Evolutionary conservation across 2,888 invertebrate genomes (phyloP).

Genomic region (Halocaridina rubra): DNA sequence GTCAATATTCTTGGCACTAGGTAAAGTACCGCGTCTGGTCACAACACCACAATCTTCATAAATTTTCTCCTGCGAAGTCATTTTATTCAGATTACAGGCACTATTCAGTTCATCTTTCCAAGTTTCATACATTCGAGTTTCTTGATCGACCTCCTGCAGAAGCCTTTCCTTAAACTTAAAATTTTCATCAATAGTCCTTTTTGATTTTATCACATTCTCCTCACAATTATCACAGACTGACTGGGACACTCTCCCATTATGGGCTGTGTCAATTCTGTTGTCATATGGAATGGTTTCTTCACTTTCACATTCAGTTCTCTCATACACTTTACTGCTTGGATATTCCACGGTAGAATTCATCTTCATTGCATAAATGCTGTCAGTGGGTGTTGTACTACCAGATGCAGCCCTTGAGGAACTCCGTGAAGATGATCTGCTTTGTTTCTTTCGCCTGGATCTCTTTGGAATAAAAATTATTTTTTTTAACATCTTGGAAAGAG

Average conservation of each 20-base stretch:
- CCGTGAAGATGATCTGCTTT: conserved; percentile 33
- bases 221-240: conserved; percentile 41
- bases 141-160: background rate
- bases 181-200: background rate
- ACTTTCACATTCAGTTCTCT: background rate
- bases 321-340: background rate
- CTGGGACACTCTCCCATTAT: conserved; percentile 1
- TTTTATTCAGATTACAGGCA: background rate
- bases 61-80: background rate
- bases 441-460: conserved; percentile 24
- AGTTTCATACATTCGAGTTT: background rate
- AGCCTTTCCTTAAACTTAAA: background rate
- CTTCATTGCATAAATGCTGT: background rate
- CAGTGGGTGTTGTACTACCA: conserved; percentile 21
- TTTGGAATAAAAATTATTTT: no score
- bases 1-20: conserved; percentile 26
- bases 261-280: conserved; percentile 1
- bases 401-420: conserved; percentile 24
- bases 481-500: no score
- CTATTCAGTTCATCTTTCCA: background rate
- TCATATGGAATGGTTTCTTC: background rate
- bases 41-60: background rate
- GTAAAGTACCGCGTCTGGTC: background rate
- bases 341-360: background rate
- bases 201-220: background rate